Evolutionary conservation across 35 echinoderm and acorn worm species (phyloP).

Genomic region (Stichopus chloronotus): DNA sequence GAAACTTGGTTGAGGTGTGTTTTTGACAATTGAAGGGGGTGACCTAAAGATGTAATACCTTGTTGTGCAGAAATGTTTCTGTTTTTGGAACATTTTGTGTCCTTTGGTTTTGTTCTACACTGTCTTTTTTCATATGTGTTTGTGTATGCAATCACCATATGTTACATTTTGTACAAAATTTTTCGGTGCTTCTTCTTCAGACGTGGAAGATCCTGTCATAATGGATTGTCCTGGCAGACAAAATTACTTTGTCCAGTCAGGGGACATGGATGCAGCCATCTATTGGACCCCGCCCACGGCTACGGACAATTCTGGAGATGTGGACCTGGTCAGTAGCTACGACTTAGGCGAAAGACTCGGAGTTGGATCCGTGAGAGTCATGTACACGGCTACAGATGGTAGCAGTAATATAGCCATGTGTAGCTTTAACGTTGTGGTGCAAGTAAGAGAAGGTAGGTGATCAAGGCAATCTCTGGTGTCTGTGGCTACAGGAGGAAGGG

Average conservation of each 20-base stretch:
- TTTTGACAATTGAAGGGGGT: too few relatives aligned
- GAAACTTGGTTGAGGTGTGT: too few relatives aligned
- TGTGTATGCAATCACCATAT: too few relatives aligned
- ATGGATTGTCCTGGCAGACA: not conserved
- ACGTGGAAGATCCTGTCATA: constrained; percentile 40
- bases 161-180: too few relatives aligned
- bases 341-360: not conserved
- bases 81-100: too few relatives aligned
- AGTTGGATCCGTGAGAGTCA: not conserved
- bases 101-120: too few relatives aligned
- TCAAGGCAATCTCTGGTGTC: not conserved
- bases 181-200: not conserved
- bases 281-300: not conserved
- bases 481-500: not conserved
- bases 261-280: not conserved
- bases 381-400: not conserved
- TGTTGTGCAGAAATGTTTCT: too few relatives aligned
- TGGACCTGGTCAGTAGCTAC: not conserved
- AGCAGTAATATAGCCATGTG: not conserved
- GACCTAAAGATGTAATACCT: too few relatives aligned
- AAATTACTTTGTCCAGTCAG: not conserved
- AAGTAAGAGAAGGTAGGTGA: not conserved
- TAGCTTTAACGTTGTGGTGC: not conserved
- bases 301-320: not conserved
- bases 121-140: too few relatives aligned